These are phyloP conservation scores for Pecten maximus DNA, from an alignment of 2,888 invertebrate genomes.

Conservation along the genomic window DNA sequence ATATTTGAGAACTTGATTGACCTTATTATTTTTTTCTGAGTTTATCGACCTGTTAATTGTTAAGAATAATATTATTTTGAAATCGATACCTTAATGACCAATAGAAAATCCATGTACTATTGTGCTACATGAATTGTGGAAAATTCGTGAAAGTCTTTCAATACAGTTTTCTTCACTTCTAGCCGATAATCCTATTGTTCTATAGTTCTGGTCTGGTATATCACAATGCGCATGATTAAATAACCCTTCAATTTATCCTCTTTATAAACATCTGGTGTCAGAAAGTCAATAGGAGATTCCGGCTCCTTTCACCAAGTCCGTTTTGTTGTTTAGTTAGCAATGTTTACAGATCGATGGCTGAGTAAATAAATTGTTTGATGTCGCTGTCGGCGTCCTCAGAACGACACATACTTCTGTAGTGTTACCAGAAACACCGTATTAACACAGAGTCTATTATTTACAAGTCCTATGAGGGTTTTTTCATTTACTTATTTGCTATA, in stretches of 20 bases:
- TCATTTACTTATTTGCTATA: not conserved
- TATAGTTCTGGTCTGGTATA: not conserved
- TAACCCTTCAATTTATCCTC: conserved; percentile 5
- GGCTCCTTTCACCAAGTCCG: conserved; percentile 7
- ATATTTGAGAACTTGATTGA: not conserved
- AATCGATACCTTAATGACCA: not conserved
- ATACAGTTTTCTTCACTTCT: not conserved
- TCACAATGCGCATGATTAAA: not conserved
- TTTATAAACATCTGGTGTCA: conserved; percentile 24
- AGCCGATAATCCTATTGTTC: not conserved
- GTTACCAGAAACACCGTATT: not conserved
- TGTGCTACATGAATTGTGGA: not conserved
- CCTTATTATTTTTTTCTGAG: not conserved
- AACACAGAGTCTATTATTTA: not conserved
- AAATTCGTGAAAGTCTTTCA: not conserved
- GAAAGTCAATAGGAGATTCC: conserved; percentile 32
- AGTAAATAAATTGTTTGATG: conserved; percentile 31
- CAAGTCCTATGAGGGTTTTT: not conserved
- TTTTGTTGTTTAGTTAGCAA: conserved; percentile 32
- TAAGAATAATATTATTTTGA: not conserved
- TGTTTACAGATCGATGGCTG: conserved; percentile 31
- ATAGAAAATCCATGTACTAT: not conserved
- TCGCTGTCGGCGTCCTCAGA: not conserved
- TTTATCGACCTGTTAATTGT: not conserved
- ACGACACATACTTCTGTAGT: not conserved